Percentiles rank a stretch among this genome's conserved stretches.
phyloP scores from a whole-genome alignment of 2,888 invertebrate species.

The Carterocephalus palaemon region DNA sequence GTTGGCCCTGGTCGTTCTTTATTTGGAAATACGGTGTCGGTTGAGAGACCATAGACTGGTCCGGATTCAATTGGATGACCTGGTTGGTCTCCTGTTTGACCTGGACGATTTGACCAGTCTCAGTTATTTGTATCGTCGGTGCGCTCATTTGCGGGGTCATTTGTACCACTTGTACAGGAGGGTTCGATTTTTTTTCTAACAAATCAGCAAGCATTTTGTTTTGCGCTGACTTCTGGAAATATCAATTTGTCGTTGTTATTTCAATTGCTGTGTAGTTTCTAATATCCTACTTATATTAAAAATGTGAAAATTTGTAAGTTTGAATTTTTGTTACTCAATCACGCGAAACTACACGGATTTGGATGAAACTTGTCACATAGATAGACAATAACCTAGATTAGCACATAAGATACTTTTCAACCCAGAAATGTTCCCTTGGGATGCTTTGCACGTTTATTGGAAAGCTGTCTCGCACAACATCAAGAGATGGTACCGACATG shows the following conservation, averaged over 20 bases:
- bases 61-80: conserved; percentile 57
- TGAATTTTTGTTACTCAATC: no score
- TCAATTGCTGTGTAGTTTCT: no score
- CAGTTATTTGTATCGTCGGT: conserved; percentile 71
- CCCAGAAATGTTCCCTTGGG: no score
- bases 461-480: no score
- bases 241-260: neutral
- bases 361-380: no score
- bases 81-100: conserved; percentile 59
- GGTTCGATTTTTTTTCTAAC: conserved; percentile 85
- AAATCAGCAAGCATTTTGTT: conserved; percentile 91
- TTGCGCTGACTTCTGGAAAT: conserved; percentile 62
- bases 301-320: no score
- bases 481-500: no score
- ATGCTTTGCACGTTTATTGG: no score
- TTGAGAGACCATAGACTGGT: conserved; percentile 39
- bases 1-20: conserved; percentile 71
- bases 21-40: conserved; percentile 64
- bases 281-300: no score
- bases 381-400: no score
- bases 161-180: conserved; percentile 73
- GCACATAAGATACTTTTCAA: no score
- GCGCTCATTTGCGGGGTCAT: conserved; percentile 67
- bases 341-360: no score
- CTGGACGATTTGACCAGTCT: conserved; percentile 71